A percentile compares a stretch with the other conserved stretches of the same genome.
phyloP scores from a whole-genome alignment of 1,140 invertebrate genomes.

The Drosophila orena region DNA sequence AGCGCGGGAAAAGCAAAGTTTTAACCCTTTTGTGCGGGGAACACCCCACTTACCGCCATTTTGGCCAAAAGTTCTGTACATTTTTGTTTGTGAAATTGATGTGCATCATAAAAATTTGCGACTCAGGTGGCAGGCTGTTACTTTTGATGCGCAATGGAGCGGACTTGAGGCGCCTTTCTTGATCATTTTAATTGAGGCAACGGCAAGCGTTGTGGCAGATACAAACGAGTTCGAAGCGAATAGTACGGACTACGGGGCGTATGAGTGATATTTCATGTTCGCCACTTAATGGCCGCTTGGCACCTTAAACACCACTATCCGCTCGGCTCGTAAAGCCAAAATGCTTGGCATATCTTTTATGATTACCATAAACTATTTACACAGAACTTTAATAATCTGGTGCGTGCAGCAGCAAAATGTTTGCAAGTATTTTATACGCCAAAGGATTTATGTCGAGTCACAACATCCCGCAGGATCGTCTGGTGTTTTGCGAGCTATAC shows the following conservation, averaged over 20 bases:
- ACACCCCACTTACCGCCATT: neutral
- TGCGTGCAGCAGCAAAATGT: constrained; percentile 55
- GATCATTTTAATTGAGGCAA: constrained; percentile 61
- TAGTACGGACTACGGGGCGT: constrained; percentile 34
- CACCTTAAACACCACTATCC: constrained; percentile 19
- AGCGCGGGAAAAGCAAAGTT: constrained; percentile 28
- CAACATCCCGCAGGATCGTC: constrained; percentile 39
- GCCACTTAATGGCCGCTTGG: constrained; percentile 34
- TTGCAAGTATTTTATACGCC: constrained; percentile 51
- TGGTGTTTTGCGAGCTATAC: constrained; percentile 16
- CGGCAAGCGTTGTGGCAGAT: constrained; percentile 7
- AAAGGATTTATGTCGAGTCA: constrained; percentile 71
- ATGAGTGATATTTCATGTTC: constrained; percentile 80
- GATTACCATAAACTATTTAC: constrained; percentile 82
- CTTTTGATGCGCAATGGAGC: constrained; percentile 49
- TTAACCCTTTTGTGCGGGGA: constrained; percentile 16
- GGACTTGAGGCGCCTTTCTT: constrained; percentile 21
- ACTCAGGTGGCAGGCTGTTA: constrained; percentile 71
- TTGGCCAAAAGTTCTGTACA: constrained; percentile 15
- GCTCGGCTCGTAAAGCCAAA: constrained; percentile 48
- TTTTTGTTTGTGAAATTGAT: constrained; percentile 60
- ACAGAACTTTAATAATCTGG: constrained; percentile 70
- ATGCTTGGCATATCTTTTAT: constrained; percentile 54
- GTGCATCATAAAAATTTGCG: constrained; percentile 71
- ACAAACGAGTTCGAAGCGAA: constrained; percentile 21